phyloP scores from a whole-genome alignment of 2,113 vertebrate genomes.

The Pachypanchax playfairii region DNA sequence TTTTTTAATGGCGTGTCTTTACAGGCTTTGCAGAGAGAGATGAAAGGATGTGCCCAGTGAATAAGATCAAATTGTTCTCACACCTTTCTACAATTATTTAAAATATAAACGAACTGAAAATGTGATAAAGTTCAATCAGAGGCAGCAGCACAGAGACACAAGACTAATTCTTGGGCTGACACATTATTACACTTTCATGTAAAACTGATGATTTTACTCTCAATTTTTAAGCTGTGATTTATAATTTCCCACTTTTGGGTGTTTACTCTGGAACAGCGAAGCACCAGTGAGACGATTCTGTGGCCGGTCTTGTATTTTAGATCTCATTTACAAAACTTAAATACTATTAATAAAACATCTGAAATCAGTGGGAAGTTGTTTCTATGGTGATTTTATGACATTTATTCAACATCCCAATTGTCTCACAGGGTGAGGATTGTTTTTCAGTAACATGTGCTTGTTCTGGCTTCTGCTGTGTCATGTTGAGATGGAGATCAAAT shows the following conservation, averaged over 20 bases:
- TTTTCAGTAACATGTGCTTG: slow-evolving; percentile 20
- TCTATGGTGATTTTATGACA: slow-evolving; percentile 43
- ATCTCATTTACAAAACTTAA: slow-evolving; percentile 4
- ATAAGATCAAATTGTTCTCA: slow-evolving; percentile 17
- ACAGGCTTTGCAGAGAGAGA: neutral
- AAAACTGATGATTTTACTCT: slow-evolving; percentile 7
- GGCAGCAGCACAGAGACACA: neutral
- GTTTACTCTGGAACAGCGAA: neutral
- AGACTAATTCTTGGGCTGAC: slow-evolving; percentile 5
- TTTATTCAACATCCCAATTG: slow-evolving; percentile 26
- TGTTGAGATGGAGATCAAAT: slow-evolving; percentile 22
- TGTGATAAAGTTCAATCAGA: neutral
- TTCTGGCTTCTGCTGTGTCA: neutral
- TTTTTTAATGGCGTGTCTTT: neutral
- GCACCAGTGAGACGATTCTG: slow-evolving; percentile 12
- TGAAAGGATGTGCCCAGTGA: neutral
- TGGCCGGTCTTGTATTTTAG: neutral
- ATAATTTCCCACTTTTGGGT: slow-evolving; percentile 9
- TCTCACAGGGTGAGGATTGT: slow-evolving; percentile 28
- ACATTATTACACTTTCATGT: slow-evolving; percentile 1
- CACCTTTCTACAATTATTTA: neutral
- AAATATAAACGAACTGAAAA: neutral
- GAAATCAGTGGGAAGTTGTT: slow-evolving; percentile 20
- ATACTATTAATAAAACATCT: slow-evolving; percentile 36
- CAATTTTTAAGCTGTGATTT: slow-evolving; percentile 20